These are phyloP conservation scores for Ceratosolen fusciceps DNA, from an alignment of 1,140 invertebrate species.

Conservation along the genomic window DNA sequence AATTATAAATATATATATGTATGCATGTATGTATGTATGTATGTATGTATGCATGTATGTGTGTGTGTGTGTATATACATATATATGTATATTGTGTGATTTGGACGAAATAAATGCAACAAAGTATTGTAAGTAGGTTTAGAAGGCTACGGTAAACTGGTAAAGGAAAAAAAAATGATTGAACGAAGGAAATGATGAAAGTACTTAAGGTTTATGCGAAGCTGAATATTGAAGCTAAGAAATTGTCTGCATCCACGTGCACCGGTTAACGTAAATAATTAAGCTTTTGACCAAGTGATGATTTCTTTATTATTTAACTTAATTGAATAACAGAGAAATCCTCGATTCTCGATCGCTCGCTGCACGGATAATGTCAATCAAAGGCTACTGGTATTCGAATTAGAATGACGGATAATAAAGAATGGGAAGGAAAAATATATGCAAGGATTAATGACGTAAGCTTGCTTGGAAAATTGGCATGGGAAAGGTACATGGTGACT, in stretches of 20 bases:
- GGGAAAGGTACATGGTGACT: neutral
- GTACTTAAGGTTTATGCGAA: neutral
- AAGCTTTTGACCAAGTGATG: neutral
- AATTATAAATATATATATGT: slow-evolving; percentile 52
- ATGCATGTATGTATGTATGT: slow-evolving; percentile 22
- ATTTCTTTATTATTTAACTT: neutral
- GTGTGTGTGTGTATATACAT: slow-evolving; percentile 32
- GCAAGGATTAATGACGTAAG: neutral
- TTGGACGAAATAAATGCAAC: neutral
- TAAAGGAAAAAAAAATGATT: slow-evolving; percentile 35
- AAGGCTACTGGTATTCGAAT: neutral
- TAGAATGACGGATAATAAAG: neutral
- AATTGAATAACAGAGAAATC: slow-evolving; percentile 12
- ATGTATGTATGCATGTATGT: slow-evolving; percentile 48
- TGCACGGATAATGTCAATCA: neutral
- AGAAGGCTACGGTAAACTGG: slow-evolving; percentile 7
- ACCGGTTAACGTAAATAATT: too few relatives aligned
- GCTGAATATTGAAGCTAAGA: slow-evolving; percentile 16
- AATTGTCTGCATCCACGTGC: too few relatives aligned
- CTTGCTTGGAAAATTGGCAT: neutral
- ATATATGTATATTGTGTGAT: slow-evolving; percentile 36
- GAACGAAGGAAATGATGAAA: neutral
- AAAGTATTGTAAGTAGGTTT: slow-evolving; percentile 18
- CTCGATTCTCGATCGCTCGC: slow-evolving; percentile 33
- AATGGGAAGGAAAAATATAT: neutral